Base-by-base conservation (phyloP, 1,140 invertebrate species). In the Hylyphantes graminicola region DNA sequence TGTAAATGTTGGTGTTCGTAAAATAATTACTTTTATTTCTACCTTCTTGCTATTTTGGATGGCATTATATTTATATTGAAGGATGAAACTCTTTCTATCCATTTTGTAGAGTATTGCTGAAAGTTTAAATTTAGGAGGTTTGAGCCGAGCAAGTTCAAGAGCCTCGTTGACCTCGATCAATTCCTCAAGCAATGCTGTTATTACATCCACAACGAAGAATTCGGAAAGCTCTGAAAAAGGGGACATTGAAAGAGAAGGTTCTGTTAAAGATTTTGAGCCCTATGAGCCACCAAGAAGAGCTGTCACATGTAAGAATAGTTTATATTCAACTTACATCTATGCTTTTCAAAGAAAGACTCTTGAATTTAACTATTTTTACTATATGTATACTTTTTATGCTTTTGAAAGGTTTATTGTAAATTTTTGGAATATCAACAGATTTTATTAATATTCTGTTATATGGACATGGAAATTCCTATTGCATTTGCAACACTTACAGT, bases 61-160 rank as follows among this genome's bases (percentile, higher is more conserved):
- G 1, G 2, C 35, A 35, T 35, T 35, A 35, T 59, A 59, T 13
- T 59, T 59, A n/a, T n/a, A 70, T 70, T 48, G 67, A 63, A 50
- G 78, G 78, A 11, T 67, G 74, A n/a, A 67, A 85, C 17, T 77
- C 57, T 61, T 65, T 86, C 5, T 51, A 63, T 86, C 5, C 15
- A 63, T 61, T 61, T 67, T 65, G 12, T 54, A 86, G 84, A 85
- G 74, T 85, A 86, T 87, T 61, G 83, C 86, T 59, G 84, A 87
- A 75, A 86, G 85, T 55, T 64, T 86, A 55, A 61, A 48, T 70
- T 17, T 21, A 6, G 78, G 77, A n/a, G 68, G 61, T n/a, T 55
- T 80, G n/a, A 86, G 74, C 81, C 73, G 86, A 53, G 73, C 87
- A 17, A 86, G 85, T 82, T 87, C 87, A 7, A 9, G 86, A 74